phyloP scores from a whole-genome alignment of 2,888 invertebrate genomes.

The Scaptomyza reducta region DNA sequence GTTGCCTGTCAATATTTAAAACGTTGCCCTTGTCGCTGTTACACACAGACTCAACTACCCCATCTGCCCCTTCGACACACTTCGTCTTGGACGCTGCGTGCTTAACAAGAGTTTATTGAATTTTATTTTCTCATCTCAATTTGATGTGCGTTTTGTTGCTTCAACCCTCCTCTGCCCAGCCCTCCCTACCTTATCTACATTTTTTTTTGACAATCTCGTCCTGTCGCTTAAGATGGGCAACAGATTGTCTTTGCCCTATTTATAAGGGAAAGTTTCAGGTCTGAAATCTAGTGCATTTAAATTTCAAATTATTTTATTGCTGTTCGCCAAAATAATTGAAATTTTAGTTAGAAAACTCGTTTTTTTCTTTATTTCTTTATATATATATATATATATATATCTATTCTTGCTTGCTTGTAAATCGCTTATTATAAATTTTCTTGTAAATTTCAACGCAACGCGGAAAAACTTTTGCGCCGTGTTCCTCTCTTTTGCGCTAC shows the following conservation, averaged over 20 bases:
- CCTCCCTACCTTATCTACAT: slow-evolving; percentile 10
- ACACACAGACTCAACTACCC: slow-evolving; percentile 46
- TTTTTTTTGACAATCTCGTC: slow-evolving; percentile 39
- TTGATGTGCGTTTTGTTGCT: slow-evolving; percentile 64
- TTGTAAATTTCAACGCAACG: slow-evolving; percentile 58
- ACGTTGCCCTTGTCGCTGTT: slow-evolving; percentile 70
- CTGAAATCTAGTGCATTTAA: slow-evolving; percentile 64
- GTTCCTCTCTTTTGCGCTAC: slow-evolving; percentile 27
- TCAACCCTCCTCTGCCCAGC: neutral
- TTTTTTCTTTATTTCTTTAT: slow-evolving; percentile 24
- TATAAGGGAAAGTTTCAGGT: neutral
- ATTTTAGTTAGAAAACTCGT: slow-evolving; percentile 75
- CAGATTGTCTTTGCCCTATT: slow-evolving; percentile 65
- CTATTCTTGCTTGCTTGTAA: slow-evolving; percentile 57
- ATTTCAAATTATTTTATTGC: slow-evolving; percentile 77
- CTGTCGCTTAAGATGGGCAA: slow-evolving; percentile 50
- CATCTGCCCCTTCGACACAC: slow-evolving; percentile 23
- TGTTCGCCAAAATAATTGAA: slow-evolving; percentile 69
- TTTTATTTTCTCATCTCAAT: slow-evolving; percentile 79
- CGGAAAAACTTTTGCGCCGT: slow-evolving; percentile 60
- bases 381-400: slow-evolving; percentile 11
- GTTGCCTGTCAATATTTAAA: slow-evolving; percentile 74
- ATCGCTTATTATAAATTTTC: slow-evolving; percentile 72
- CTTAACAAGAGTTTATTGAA: slow-evolving; percentile 80
- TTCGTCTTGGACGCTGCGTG: slow-evolving; percentile 56